Base-by-base conservation (phyloP, 2,888 invertebrate genomes). In the Shargacucullia verbasci region DNA sequence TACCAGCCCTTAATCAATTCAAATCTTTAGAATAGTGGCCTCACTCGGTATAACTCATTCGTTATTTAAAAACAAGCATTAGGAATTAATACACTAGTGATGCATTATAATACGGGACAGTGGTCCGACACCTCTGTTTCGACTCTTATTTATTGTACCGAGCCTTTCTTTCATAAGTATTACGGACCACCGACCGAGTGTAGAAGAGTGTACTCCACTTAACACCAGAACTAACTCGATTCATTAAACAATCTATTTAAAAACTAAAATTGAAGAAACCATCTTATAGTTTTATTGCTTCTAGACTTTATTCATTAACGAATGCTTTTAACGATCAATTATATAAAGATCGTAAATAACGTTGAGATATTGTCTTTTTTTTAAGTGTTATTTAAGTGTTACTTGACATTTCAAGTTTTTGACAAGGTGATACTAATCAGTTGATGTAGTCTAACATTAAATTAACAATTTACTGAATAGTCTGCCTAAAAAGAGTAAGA, bases 111-210 rank as follows among this genome's bases (percentile, higher is more conserved):
- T 70, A 75, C 77, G 85, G 82, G 82, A 78, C 80, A 80, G 84
- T 83, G 85, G 83, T 33, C 76, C 65, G 81, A 83, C 87, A 86
- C 88, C 84, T 86, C 82, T 83, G 82, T 84, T 82, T 83, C 68
- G 68, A 82, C 65, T 62, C 78, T 84, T 86, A 87, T 86, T 85
- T 87, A 87, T 86, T 76, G 84, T 85, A 85, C 80, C 73, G 80
- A 79, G 76, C 77, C 76, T 81, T 84, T 83, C 80, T 83, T 78
- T 82, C 76, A 70, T 80, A 83, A 78, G 82, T 79, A 80, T 71
- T 60, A 65, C 56, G 78, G 88, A 88, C 88, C 88, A 88, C 88
- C 88, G 82, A 80, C 82, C 33, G 82, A 64, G 81, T 73, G 47
- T 70, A 71, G 80, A 72, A 74, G 44, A 70, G 72, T 78, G 37